Evolutionary conservation across 2,797 vertebrate genomes (phyloP), one percentile per base, ranked within the genome.

Genomic region (Peromyscus melanophrys): DNA sequence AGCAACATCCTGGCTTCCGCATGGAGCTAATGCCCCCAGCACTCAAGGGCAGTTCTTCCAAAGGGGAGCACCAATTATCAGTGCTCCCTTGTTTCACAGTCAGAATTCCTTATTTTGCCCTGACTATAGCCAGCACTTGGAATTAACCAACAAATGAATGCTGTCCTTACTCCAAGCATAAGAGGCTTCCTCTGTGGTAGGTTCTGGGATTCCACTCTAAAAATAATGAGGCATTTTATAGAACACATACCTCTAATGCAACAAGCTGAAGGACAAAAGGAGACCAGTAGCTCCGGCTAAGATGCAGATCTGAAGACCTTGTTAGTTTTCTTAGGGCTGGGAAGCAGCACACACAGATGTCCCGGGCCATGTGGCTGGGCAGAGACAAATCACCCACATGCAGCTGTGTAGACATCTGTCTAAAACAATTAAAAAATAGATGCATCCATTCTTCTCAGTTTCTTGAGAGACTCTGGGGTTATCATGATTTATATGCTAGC

Each of bases 141-240:
- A 55, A 92, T 69, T 43, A 94, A 92, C 46, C n/a, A n/a, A 94
- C 71, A 97, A 89, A 77, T 29, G 82, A 94, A 97, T 88, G 25
- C 1, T 57, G 25, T 52, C 21, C 31, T 95, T 49, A 40, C 9
- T 82, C 76, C 25, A 89, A 94, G 89, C 43, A 92, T 96, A 94
- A 90, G 63, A 85, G 75, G 40, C 65, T 6, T 80, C 31, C 25
- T 67, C 5, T 89, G 65, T 90, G 29, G 88, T 49, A 90, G 63
- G 0, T 16, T 87, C 59, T 89, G 46, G 11, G 91, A 85, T 86
- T 94, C 27, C 37, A 43, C 29, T 85, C 67, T 92, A 81, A 95
- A 96, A 95, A 90, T 92, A 98, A 98, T 97, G 96, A 98, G 97
- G 97, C 92, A 95, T 97, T 98, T 98, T 97, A 92, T 81, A 98